Conservation (phyloP, 2,113 vertebrate species). For the Ramphastos sulfuratus region DNA sequence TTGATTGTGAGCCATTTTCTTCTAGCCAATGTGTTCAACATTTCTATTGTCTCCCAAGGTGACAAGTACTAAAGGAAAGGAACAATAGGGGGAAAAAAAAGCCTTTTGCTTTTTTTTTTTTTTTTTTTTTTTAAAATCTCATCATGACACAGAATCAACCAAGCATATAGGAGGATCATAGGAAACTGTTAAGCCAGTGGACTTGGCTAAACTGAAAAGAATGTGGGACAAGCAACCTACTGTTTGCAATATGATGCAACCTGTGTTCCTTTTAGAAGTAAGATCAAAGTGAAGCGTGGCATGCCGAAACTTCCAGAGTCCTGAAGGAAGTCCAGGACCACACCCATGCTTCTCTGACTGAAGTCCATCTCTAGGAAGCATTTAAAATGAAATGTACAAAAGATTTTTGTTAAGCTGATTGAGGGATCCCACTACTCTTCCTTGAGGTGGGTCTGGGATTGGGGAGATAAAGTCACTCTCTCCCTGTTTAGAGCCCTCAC, state of each 20-base stretch:
- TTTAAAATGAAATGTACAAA: not conserved
- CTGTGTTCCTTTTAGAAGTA: not conserved
- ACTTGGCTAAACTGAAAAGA: not conserved
- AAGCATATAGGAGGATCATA: not conserved
- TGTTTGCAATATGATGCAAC: not conserved
- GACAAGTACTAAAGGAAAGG: not conserved
- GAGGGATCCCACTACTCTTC: not conserved
- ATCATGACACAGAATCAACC: not conserved
- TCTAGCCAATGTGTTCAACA: not conserved
- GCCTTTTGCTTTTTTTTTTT: not conserved
- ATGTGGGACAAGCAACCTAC: not conserved
- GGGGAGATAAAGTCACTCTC: not conserved
- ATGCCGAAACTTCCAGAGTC: not conserved
- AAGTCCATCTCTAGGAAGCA: not conserved
- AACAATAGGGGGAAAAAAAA: not conserved
- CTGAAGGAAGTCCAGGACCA: not conserved
- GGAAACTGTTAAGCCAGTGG: not conserved
- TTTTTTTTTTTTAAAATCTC: not conserved
- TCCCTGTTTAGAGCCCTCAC: not conserved
- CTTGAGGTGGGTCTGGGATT: not conserved
- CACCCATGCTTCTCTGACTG: not conserved
- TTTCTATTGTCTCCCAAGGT: constrained; percentile 33
- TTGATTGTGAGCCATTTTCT: not conserved
- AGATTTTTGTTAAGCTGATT: not conserved
- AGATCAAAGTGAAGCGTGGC: not conserved